phyloP scores from a whole-genome alignment of 1,140 invertebrate genomes.

The Battus philenor region DNA sequence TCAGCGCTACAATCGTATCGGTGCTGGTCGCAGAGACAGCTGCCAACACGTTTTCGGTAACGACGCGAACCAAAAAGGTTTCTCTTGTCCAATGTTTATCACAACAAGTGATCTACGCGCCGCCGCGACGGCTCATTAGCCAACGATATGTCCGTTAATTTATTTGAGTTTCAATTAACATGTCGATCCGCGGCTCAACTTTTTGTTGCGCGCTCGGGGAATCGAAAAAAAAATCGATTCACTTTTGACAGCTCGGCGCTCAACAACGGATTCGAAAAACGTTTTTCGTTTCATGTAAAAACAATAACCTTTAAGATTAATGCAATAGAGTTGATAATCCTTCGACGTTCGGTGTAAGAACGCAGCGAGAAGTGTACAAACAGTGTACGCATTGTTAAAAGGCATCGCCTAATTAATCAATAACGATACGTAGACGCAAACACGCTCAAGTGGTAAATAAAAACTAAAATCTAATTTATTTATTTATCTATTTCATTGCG shows the following conservation, averaged over 20 bases:
- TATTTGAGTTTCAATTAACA: conserved; percentile 62
- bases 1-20: no score
- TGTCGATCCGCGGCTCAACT: conserved; percentile 38
- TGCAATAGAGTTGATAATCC: conserved; percentile 3
- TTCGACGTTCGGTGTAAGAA: background rate
- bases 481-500: background rate
- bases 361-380: conserved; percentile 4
- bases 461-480: background rate
- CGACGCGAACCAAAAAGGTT: conserved; percentile 11
- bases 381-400: conserved; percentile 1
- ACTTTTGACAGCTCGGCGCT: conserved; percentile 42
- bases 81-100: conserved; percentile 11
- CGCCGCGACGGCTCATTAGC: conserved; percentile 43
- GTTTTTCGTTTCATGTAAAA: no score
- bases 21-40: conserved; percentile 10
- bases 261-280: conserved; percentile 18
- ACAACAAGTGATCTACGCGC: conserved; percentile 17
- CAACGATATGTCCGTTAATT: conserved; percentile 53
- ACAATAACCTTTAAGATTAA: conserved; percentile 5
- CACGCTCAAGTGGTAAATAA: background rate
- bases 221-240: conserved; percentile 31
- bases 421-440: conserved; percentile 4
- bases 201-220: conserved; percentile 32
- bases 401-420: conserved; percentile 1
- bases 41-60: conserved; percentile 14